phyloP scores from a whole-genome alignment of 2,113 vertebrate species.

The Sturnira hondurensis region DNA sequence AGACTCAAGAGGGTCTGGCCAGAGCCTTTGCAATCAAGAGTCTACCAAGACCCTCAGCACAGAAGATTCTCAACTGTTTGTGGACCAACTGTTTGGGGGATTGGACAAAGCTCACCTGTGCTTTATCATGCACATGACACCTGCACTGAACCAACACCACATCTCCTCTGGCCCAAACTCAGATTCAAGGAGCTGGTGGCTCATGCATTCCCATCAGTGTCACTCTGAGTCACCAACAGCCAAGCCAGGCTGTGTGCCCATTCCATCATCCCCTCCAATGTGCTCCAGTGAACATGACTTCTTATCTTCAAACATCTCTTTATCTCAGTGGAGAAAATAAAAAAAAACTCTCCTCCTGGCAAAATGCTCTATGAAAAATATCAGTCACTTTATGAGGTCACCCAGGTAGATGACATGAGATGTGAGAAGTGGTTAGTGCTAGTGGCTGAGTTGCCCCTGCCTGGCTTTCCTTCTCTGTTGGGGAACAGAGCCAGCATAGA shows the following conservation, averaged over 20 bases:
- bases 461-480: neutral
- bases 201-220: neutral
- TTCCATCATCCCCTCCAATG: rapidly evolving
- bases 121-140: neutral
- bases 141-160: no score
- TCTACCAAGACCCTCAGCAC: neutral
- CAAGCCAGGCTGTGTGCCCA: rapidly evolving
- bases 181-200: neutral
- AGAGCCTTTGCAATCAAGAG: no score
- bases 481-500: neutral
- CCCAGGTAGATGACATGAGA: no score
- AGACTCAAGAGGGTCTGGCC: neutral
- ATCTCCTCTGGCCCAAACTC: neutral
- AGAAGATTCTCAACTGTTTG: neutral
- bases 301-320: neutral
- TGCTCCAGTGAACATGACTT: neutral
- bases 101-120: no score
- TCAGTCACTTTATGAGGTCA: neutral
- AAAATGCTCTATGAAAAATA: neutral
- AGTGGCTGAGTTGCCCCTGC: neutral
- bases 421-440: neutral
- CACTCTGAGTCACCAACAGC: neutral
- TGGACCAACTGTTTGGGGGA: no score
- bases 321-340: neutral
- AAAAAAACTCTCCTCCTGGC: neutral